Evolutionary conservation across 2,888 invertebrate genomes (phyloP), one percentile per base, ranked within the genome.

Genomic region (Heliconius ismenius): DNA sequence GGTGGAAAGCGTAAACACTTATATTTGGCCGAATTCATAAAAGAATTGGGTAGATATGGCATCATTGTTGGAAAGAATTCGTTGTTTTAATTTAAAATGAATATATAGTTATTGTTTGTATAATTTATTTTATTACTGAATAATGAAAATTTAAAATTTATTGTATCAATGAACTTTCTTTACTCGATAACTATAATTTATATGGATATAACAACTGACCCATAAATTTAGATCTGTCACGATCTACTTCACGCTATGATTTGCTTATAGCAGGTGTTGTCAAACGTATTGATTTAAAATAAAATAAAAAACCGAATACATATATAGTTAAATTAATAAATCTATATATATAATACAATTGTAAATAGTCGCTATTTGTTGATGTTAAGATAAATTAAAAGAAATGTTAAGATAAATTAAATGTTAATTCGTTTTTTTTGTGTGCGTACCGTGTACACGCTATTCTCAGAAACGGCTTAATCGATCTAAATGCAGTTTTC

Each of bases 151-250:
- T 10, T 79, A 69, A 63, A 76, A 36, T 77, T 78, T 77, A 78
- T 73, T 64, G 36, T 78, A 79, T 73, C 62, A 76, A 74, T 76
- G 70, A 79, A 86, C 88, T 88, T 86, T 89, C 88, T 88, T 88
- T 83, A 81, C 78, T 79, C 79, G 82, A 67, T 77, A 81, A 82
- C 80, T 82, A 83, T 83, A 82, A 83, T 83, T 83, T 83, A 81
- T 81, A 82, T 81, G 81, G 81, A 79, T 83, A 80, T 85, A 87
- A 88, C 90, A 90, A 83, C 83, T 91, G 92, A 90, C 91, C 92
- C 87, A 90, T 90, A 91, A 91, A 89, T 89, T 75, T 85, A 86
- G 87, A 91, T 92, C 90, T 90, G 92, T 92, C 86, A 89, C 92
- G 93, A 89, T 91, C 93, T 92, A 92, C 88, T 94, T 91, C 86